Base-by-base conservation (phyloP, 2,888 invertebrate genomes). In the Ischnus inquisitorius region DNA sequence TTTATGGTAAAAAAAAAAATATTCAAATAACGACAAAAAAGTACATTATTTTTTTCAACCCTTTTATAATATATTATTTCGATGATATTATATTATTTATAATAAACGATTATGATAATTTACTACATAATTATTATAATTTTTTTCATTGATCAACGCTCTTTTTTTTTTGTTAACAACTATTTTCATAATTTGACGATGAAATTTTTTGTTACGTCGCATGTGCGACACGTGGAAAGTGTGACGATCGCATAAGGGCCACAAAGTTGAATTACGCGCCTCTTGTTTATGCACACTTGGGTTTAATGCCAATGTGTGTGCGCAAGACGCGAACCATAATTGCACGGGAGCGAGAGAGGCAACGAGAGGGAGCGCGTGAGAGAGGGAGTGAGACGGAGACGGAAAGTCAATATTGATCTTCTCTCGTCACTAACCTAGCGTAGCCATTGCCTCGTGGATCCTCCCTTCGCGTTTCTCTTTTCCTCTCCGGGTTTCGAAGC, bases 321-420 rank as follows among this genome's bases (percentile, higher is more conserved):
- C 51, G 57, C 14, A 19, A 72, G 57, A 54, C 62, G 16, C 43
- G 28, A 72, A 43, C 28, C 16, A 25, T 28, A 19, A 25, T 25
- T 10, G 51, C 14, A 25, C 46, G 72, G 48, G 22, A 28, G 65
- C 16, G 22, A 67, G 60, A 68, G 22, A 60, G 43, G 67, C n/a
- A 72, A 65, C 46, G 22, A 41, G 64, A n/a, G 22, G 60, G 60
- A 68, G 22, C 43, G 43, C n/a, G n/a, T n/a, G 71, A 51, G 22
- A 41, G 64, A n/a, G 22, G 60, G 60, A 68, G 22, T 43, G 43
- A 19, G 34, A 74, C 5, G 2, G 72, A 77, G 68, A 74, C 68
- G 51, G 69, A 81, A 80, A 85, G 87, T 83, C 85, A 90, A 90
- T 90, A 90, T 90, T 89, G 90, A 90, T 90, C 87, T 85, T 87